Evolutionary conservation across 2,113 vertebrate genomes (phyloP), one percentile per base, ranked within the genome.

Genomic region (Pelobates fuscus): DNA sequence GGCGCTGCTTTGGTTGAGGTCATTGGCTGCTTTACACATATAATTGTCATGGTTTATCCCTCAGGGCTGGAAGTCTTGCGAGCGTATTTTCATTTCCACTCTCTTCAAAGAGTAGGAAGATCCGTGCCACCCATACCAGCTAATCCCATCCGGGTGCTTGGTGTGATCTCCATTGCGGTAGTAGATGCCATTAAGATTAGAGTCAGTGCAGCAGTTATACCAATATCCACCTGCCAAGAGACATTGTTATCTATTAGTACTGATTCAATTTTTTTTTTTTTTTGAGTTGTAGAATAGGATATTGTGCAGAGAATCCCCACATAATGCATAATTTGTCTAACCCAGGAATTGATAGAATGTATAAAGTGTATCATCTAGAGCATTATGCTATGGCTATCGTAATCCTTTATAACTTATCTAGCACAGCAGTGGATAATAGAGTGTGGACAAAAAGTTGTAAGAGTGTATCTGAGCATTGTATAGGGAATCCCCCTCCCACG

Each of bases 141-240:
- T 97, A 86, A 99, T 98, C 76, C 97, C 97, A 2, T 98, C 94
- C 70, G 87, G 84, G 83, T 85, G 93, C 77, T 88, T 92, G 66
- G 76, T 92, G 88, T 98, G 95, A 23, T 94, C 85, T 0, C 94
- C 94, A 0, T 90, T 86, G 80, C 95, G 95, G 80, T 98, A 94
- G 84, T 94, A 96, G 57, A 95, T 84, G 0, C 97, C 96, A 0
- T 99, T 99, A 83, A 98, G 87, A 61, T 98, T 99, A 76, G 97
- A 99, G 75, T 99, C 97, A 0, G 97, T 98, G 90, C 97, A 99
- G 87, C 96, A 98, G 89, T 97, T 99, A 87, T 99, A 99, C 97
- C 97, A 99, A 70, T 99, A 98, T 2, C 96, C 96, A 78, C 97
- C 97, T 99, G 74, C 3, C 21, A 49, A 49, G 44, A 49, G 17